A percentile compares a stretch with the other conserved stretches of the same genome.
Evolutionary conservation across 53 echinoderm and acorn worm species (phyloP).

Genomic region (Holothuria leucospilota): DNA sequence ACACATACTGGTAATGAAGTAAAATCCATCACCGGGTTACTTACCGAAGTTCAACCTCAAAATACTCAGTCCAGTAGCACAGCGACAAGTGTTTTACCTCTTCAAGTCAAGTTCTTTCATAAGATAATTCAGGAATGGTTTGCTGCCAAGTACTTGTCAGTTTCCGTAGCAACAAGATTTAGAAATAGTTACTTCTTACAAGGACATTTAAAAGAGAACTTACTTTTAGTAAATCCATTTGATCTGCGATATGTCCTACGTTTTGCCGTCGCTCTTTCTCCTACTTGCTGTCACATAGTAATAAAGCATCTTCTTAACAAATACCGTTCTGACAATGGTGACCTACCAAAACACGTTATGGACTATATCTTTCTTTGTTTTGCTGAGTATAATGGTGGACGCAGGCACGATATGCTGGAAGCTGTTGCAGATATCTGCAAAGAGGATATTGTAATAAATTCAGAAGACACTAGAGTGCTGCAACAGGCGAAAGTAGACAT

Average conservation of each 20-base stretch:
- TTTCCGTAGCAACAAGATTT: neutral
- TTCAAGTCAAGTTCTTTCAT: neutral
- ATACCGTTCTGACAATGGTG: neutral
- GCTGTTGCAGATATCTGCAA: slow-evolving; percentile 31
- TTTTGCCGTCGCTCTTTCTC: neutral
- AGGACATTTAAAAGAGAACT: neutral
- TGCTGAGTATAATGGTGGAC: neutral
- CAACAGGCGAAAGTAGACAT: neutral
- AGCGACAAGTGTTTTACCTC: neutral
- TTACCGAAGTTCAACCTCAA: neutral
- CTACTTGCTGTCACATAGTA: neutral
- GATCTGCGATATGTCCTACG: slow-evolving; percentile 4
- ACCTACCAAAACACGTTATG: neutral
- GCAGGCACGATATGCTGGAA: neutral
- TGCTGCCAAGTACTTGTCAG: slow-evolving; percentile 8
- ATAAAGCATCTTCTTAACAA: neutral
- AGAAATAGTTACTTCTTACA: no score
- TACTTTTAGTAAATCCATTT: neutral
- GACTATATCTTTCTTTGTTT: neutral
- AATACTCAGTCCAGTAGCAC: neutral
- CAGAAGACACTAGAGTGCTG: slow-evolving; percentile 5
- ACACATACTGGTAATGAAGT: no score
- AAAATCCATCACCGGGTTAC: no score
- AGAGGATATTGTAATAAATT: slow-evolving; percentile 3
- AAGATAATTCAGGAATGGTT: neutral